phyloP scores from a whole-genome alignment of 2,113 vertebrate genomes.

The Brachypteracias leptosomus region DNA sequence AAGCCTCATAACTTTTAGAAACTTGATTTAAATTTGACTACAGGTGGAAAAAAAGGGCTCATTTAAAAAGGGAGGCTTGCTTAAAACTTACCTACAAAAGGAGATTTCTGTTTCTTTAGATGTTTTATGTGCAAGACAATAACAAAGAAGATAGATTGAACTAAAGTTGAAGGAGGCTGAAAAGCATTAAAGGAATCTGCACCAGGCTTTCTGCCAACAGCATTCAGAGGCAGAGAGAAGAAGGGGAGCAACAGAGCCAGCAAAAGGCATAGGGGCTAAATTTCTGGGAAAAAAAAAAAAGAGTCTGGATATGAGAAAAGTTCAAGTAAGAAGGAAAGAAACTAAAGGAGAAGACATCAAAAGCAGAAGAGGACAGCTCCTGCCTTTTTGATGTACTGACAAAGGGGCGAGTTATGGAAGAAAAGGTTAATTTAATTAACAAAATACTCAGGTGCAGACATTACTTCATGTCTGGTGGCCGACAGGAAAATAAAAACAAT shows the following conservation, averaged over 20 bases:
- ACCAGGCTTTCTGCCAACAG: neutral
- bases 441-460: neutral
- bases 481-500: neutral
- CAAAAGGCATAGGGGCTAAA: neutral
- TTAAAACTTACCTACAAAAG: neutral
- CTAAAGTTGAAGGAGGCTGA: neutral
- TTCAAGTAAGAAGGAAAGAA: neutral
- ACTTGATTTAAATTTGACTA: neutral
- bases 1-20: neutral
- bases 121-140: neutral
- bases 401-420: neutral
- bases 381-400: neutral
- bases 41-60: neutral
- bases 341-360: neutral
- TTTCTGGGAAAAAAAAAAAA: neutral
- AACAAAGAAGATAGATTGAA: neutral
- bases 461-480: neutral
- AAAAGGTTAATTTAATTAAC: slow-evolving; percentile 12
- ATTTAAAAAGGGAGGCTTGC: neutral
- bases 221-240: neutral
- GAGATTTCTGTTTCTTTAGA: neutral
- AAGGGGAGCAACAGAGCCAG: neutral
- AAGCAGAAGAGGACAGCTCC: neutral
- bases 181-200: neutral
- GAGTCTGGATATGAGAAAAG: neutral